Evolutionary conservation across 2,888 invertebrate species (phyloP).

Genomic region (Liopterus haemorrhoidalis): DNA sequence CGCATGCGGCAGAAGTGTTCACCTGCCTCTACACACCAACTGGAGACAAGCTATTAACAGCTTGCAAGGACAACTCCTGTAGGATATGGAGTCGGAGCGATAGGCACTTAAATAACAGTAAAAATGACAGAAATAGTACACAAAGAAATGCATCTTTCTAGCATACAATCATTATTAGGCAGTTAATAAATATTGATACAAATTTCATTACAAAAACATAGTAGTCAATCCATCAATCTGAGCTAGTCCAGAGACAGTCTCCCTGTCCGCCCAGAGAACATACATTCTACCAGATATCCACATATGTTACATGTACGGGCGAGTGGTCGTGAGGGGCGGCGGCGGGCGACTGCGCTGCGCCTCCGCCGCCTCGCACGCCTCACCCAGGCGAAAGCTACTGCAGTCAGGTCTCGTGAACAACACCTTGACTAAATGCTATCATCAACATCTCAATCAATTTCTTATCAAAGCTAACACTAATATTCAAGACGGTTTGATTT

Average conservation of each 20-base stretch:
- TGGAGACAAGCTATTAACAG: constrained; percentile 11
- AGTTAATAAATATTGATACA: constrained; percentile 44
- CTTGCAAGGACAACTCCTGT: constrained; percentile 12
- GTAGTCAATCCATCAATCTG: constrained; percentile 34
- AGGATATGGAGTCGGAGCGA: constrained; percentile 11
- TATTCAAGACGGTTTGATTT: constrained; percentile 21
- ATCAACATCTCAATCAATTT: too few relatives aligned
- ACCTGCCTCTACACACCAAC: constrained; percentile 3
- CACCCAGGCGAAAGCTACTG: too few relatives aligned
- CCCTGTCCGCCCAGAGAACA: constrained; percentile 29
- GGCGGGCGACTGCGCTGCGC: too few relatives aligned
- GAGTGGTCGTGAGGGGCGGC: too few relatives aligned
- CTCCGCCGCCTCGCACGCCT: too few relatives aligned
- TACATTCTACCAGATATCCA: constrained; percentile 42
- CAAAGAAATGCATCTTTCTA: constrained; percentile 32
- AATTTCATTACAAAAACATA: constrained; percentile 43
- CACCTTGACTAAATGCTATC: too few relatives aligned
- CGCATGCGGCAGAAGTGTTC: constrained; percentile 7
- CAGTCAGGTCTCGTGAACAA: too few relatives aligned
- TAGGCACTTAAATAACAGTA: background rate
- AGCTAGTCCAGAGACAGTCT: constrained; percentile 29
- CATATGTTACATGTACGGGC: constrained; percentile 44
- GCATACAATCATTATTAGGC: constrained; percentile 44
- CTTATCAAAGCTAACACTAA: too few relatives aligned
- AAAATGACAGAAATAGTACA: background rate